Base-by-base conservation (phyloP, 2,113 vertebrate genomes). In the Brachyhypopomus gauderio region DNA sequence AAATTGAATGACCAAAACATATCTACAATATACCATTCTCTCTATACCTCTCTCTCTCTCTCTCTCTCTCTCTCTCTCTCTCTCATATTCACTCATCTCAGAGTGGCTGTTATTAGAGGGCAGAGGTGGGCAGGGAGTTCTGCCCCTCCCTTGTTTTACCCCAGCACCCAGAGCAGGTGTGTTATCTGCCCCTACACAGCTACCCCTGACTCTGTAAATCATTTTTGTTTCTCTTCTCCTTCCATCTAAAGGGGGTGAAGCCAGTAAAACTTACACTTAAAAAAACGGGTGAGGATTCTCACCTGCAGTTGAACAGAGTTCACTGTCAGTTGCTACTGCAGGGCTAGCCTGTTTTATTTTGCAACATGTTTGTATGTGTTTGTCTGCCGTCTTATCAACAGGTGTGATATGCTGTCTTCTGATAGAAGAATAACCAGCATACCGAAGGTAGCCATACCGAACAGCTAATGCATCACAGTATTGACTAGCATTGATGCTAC, bases 161-260 rank as follows among this genome's bases (percentile, higher is more conserved):
- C 30, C 62, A 30, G 27, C 16, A 12, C 23, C 27, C 86, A 78
- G 77, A 73, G 70, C 90, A 93, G 91, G 88, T 92, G 90, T 90
- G 89, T 72, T 83, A 75, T 86, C 41, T 41, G 41, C 41, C 5
- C 41, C 41, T 41, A 6, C 5, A 6, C 85, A 78, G 85, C 74
- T 48, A 73, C 84, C 79, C 87, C 86, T 88, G 83, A 80, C 23
- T 71, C 25, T 86, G 58, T 88, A 82, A 89, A 60, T 80, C 84
- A 81, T 88, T 87, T 90, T 91, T 90, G 87, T 90, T n/a, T 19
- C 36, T 8, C 19, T 52, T n/a, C 58, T 22, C 38, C 27, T 56
- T 72, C 62, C 27, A 59, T 77, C 38, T 36, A 25, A 63, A 25
- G 63, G 75, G 77, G 74, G 70, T 25, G 60, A 48, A 83, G 76